Evolutionary conservation across 2,113 vertebrate species (phyloP).

Genomic region (Thermophis baileyi): DNA sequence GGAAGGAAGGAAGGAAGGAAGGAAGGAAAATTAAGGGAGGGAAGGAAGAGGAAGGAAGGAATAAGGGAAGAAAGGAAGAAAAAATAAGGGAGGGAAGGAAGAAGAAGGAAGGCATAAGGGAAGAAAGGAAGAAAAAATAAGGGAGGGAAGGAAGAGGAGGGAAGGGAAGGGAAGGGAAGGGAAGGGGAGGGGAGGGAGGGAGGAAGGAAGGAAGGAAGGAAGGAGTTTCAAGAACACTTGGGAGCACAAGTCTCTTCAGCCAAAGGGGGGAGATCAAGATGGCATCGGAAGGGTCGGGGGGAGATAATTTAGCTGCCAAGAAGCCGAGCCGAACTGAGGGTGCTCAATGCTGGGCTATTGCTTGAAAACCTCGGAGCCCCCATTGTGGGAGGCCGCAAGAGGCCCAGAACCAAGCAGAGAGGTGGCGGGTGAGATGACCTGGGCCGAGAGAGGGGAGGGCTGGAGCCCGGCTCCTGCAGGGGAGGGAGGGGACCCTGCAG

Average conservation of each 20-base stretch:
- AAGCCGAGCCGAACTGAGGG: background rate
- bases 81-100: too few relatives aligned
- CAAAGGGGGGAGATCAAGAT: background rate
- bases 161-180: too few relatives aligned
- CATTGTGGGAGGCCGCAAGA: background rate
- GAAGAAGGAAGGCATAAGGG: too few relatives aligned
- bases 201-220: too few relatives aligned
- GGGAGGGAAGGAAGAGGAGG: too few relatives aligned
- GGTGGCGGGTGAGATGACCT: background rate
- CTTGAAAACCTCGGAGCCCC: slow-evolving; percentile 31
- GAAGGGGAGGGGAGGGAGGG: too few relatives aligned
- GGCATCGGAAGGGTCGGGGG: background rate
- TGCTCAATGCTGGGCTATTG: slow-evolving; percentile 47
- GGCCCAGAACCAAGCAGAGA: slow-evolving; percentile 4
- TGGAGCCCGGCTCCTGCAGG: background rate
- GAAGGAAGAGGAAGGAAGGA: too few relatives aligned
- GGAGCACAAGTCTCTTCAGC: background rate
- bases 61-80: rapidly evolving
- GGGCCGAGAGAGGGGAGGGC: background rate
- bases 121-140: too few relatives aligned
- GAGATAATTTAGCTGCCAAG: background rate
- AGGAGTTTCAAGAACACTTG: background rate
- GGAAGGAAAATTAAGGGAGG: too few relatives aligned
- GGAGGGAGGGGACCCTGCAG: background rate
- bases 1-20: too few relatives aligned